Percentiles rank a stretch among this genome's conserved stretches.
Evolutionary conservation across 2,113 vertebrate species (phyloP).

Genomic region (Myotis brandtii): DNA sequence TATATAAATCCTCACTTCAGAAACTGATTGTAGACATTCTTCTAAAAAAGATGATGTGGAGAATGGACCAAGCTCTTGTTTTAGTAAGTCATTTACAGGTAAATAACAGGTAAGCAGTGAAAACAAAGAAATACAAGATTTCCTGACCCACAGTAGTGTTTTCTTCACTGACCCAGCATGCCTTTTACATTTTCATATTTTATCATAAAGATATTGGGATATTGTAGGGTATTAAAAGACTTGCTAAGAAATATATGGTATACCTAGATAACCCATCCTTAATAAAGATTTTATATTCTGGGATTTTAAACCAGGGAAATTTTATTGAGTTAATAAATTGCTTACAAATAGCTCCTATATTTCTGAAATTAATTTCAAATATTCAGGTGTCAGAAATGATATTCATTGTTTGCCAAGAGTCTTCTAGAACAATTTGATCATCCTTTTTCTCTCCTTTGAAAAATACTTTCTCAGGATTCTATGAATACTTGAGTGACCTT

Average conservation of each 20-base stretch:
- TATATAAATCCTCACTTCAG: not conserved
- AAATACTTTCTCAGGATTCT: not conserved
- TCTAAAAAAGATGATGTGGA: not conserved
- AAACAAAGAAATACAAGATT: constrained; percentile 1
- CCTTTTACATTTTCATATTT: not conserved
- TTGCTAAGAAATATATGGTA: not conserved
- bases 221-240: not conserved
- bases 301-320: not conserved
- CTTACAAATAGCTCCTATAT: not conserved
- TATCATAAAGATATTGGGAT: not conserved
- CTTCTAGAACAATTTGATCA: not conserved
- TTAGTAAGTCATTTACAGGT: not conserved
- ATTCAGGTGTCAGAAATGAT: not conserved
- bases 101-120: not conserved
- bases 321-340: not conserved
- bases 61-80: not conserved
- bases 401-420: not conserved
- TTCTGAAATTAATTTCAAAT: not conserved
- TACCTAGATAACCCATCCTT: not conserved
- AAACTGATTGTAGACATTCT: not conserved
- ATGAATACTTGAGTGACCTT: not conserved
- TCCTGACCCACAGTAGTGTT: not conserved
- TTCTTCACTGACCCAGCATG: not conserved
- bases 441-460: not conserved
- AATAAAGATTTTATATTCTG: not conserved